Base-by-base conservation (phyloP, 2,888 invertebrate genomes). In the Callyntrura guangdongensis region DNA sequence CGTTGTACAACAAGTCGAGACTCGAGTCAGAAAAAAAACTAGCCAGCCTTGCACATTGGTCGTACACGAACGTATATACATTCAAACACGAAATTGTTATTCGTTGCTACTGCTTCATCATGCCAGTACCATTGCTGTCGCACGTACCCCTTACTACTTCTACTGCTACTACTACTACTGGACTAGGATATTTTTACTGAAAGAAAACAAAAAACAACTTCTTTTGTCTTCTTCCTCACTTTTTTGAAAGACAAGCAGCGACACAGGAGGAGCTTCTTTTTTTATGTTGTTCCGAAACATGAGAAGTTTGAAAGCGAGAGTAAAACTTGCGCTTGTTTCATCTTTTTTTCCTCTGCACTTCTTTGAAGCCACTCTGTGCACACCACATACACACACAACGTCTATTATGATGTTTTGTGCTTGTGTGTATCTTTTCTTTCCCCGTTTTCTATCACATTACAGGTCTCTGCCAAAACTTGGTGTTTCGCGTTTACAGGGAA, bases 291-390 rank as follows among this genome's bases (percentile, higher is more conserved):
- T n/a, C n/a, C n/a, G 53, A 53, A 53, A 53, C 53, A 12, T 53
- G 53, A 53, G 53, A 53, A 53, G 53, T 53, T 53, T 53, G 53
- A 53, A 53, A 53, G 53, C n/a, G 53, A 53, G 53, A 53, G n/a
- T 53, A 12, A 14, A n/a, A n/a, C 53, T 53, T 36, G 36, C 36
- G 36, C 36, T 36, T 36, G 36, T 36, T 36, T 36, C 36, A 36
- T 36, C 36, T 36, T 36, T 36, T 36, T 36, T 36, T 36, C 12
- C 14, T 12, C 53, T 53, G 53, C 2, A 53, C 12, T 9, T 53
- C n/a, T 3, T 53, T 53, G 53, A 14, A n/a, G n/a, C 53, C 8
- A 9, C 11, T 53, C 8, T 53, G 5, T 53, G 12, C n/a, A 14
- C 53, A n/a, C 53, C n/a, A n/a, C 53, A 53, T 9, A 12, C n/a